Evolutionary conservation across 2,113 vertebrate species (phyloP), one percentile per base, ranked within the genome.

Genomic region (Pithys albifrons): DNA sequence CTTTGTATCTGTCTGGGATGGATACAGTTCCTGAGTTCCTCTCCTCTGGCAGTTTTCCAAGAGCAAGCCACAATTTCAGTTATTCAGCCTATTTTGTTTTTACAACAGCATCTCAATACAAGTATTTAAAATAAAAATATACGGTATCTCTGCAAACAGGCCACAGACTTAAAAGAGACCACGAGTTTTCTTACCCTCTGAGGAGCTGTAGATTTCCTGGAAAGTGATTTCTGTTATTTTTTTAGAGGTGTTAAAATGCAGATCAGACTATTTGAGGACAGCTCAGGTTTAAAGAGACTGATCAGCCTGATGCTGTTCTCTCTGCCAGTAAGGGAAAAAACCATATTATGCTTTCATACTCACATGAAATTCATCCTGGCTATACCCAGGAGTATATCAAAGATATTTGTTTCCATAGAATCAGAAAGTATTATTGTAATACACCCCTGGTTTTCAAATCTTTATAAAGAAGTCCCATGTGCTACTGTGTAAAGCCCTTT

Each of bases 71-170:
- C 74, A 54, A 41, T 88, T 94, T 76, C 74, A 62, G n/a, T 76
- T 91, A 73, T 89, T 93, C 87, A 65, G 74, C 76, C 71, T 57
- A 55, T 91, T 95, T 94, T 88, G 84, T 84, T 93, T 94, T 92
- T 85, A 93, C 65, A 85, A 62, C 70, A 57, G 85, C 70, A 75
- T 83, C 62, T 93, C 82, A 57, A 67, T 19, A 46, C 70, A 84
- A 91, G 45, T 66, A 88, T 86, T 96, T 82, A 75, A 94, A 95
- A 73, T 61, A 87, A 92, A 92, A 95, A 88, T 74, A 88, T 13
- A 49, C 61, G 7, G 10, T 62, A 85, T 90, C 52, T 69, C 48
- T 73, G 59, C 76, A 89, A 91, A 90, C 89, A 90, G 72, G 54
- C 62, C 29, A 1, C 65, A 29, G 58, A 46, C 75, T 93, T 78